Base-by-base conservation (phyloP, 2,888 invertebrate species). In the Minunthozetes semirufus region DNA sequence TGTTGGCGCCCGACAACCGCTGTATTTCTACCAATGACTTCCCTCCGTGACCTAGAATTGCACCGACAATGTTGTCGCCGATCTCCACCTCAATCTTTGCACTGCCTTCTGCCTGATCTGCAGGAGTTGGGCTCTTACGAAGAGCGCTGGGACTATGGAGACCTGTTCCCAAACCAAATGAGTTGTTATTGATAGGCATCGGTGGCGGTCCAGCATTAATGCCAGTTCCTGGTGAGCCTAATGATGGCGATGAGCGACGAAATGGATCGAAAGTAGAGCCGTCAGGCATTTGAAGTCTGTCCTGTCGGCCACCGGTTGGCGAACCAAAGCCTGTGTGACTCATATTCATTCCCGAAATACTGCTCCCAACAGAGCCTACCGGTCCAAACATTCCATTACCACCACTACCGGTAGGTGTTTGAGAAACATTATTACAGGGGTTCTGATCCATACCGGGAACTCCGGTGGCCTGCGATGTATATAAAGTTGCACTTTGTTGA, bases 1-100 rank as follows among this genome's bases (percentile, higher is more conserved):
- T 94, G 87, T 92, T 94, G 85, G 96, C 94, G 84, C 95, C 94
- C 83, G 94, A 94, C 86, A 91, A 88, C 86, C 94, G 93, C 87
- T 96, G 96, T 85, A 97, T 93, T 88, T 97, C 96, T 82, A 94
- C 92, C 83, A 97, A 88, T 85, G 94, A 92, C 85, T 94, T 91
- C 11, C 76, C 97, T 83, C 94, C 95, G 80, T 94, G 95, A 87
- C 94, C 97, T 84, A 97, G 88, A 82, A 98, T 94, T 83, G 95
- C 96, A 82, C 96, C 97, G 83, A 97, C 94, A 85, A 96, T 94
- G 87, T 94, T 93, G 80, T 86, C 86, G 77, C 94, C 90, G 84
- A 97, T 94, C 88, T 96, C 94, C 81, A 88, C 85, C 82, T 88
- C 88, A 83, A 94, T 90, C 86, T 92, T 92, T 61, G 79, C 76